Evolutionary conservation across 2,113 vertebrate species (phyloP), one percentile per base, ranked within the genome.

Genomic region (Lutjanus erythropterus): DNA sequence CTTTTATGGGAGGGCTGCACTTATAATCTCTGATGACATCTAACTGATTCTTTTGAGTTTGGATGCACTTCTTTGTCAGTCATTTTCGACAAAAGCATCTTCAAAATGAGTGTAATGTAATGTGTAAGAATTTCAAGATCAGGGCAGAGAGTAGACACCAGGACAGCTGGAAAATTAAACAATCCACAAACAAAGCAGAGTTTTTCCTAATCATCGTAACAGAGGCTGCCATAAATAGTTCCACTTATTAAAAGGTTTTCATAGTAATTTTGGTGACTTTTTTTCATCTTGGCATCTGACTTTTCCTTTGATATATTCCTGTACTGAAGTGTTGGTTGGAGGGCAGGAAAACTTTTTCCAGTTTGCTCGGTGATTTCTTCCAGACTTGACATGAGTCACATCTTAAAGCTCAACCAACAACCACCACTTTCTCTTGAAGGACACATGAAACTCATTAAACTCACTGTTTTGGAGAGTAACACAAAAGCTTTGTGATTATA

Each of bases 341-440:
- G 39, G 8, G n/a, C 27, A 41, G 65, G 37, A 58, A 70, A 68
- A 47, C 6, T 16, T 75, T 62, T 64, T 18, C 41, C 66, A 77
- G 15, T 50, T 25, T 8, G 8, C 23, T 52, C 1, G 8, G 53
- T 55, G 39, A 89, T 88, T 75, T 82, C 41, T 77, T 81, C 81
- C 89, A 84, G 50, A 74, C 35, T 49, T 65, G 19, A 64, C 21
- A 84, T 88, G 89, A 90, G 58, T 83, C 76, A 81, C 81, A 42
- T 71, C n/a, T n/a, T n/a, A n/a, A 83, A 77, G 70, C 71, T 52
- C 46, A 78, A 71, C 18, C 56, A 49, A 46, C 33, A 49, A 84
- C 62, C 21, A n/a, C 1, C 52, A 35, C 62, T 81, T 82, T 71
- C 18, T 60, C 46, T 52, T 21, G 3, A 18, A 71, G 70, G 37